These are phyloP conservation scores for Clivina fossor DNA, from an alignment of 2,888 invertebrate genomes.

Conservation along the genomic window DNA sequence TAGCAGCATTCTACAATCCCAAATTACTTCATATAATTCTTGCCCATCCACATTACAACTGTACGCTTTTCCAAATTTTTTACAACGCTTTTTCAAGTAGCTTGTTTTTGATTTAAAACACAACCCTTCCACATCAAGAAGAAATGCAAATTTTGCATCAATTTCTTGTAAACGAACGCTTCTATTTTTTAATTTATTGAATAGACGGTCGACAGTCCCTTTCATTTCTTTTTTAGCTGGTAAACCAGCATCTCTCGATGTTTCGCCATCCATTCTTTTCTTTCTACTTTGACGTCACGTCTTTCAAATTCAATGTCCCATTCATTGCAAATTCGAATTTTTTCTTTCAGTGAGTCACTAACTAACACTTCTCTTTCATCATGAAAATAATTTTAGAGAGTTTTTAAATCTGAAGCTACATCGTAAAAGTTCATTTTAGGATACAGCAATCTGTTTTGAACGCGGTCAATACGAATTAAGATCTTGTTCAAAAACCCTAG, in stretches of 20 bases:
- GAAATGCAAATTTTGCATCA: conserved; percentile 11
- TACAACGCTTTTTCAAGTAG: no score
- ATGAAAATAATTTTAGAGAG: conserved; percentile 7
- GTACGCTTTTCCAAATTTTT: no score
- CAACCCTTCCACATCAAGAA: conserved; percentile 5
- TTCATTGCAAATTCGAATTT: conserved; percentile 2
- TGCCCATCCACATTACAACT: no score
- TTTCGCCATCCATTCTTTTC: conserved; percentile 11
- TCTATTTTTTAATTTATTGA: background rate
- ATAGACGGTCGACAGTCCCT: conserved; percentile 5
- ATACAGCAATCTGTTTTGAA: conserved; percentile 16
- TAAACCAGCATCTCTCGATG: conserved; percentile 11
- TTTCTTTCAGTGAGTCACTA: background rate
- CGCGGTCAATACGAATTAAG: conserved; percentile 9
- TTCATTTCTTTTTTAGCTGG: conserved; percentile 13
- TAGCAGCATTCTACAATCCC: no score
- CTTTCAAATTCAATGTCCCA: conserved; percentile 10
- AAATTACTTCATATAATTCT: no score
- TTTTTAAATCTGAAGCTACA: conserved; percentile 4
- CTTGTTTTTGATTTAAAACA: no score
- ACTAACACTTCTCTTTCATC: conserved; percentile 10
- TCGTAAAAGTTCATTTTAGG: conserved; percentile 13
- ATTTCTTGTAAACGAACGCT: conserved; percentile 4
- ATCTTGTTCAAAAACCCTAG: no score
- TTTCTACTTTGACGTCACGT: no score